Percentiles rank a stretch among this genome's conserved stretches.
Conservation (phyloP, 30 jellyfish, hydroid and myxozoan species). For the Phacellophora camtschatica region DNA sequence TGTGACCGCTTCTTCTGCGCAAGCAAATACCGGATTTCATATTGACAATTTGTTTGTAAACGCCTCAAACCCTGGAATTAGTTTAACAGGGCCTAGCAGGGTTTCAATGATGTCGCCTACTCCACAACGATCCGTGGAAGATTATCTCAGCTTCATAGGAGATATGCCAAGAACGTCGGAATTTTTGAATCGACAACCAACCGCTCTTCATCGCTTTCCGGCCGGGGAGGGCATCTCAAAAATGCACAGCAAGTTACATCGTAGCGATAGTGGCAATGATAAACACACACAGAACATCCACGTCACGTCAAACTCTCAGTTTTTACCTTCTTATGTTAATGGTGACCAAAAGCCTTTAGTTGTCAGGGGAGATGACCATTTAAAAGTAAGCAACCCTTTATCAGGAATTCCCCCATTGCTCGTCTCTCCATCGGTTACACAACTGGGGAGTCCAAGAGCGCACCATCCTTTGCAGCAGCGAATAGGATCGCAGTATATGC, state of each 20-base stretch:
- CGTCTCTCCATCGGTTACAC: conserved; percentile 52
- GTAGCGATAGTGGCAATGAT: not conserved
- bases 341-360: not conserved
- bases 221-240: not conserved
- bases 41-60: not conserved
- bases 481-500: not conserved
- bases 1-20: too few relatives aligned
- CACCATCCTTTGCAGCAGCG: not conserved
- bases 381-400: not conserved
- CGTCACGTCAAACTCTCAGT: not conserved
- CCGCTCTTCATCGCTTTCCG: not conserved
- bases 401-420: conserved; percentile 29
- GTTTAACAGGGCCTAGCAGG: not conserved
- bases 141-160: not conserved
- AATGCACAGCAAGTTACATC: not conserved
- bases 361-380: not conserved
- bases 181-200: not conserved
- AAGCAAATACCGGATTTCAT: not conserved
- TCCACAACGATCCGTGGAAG: too few relatives aligned
- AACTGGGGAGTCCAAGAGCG: conserved; percentile 23
- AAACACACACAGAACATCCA: not conserved
- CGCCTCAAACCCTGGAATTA: not conserved
- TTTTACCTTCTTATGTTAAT: not conserved
- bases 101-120: not conserved
- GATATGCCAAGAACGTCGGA: not conserved